Evolutionary conservation across 1,140 invertebrate species (phyloP).

Genomic region (Idris sp.): DNA sequence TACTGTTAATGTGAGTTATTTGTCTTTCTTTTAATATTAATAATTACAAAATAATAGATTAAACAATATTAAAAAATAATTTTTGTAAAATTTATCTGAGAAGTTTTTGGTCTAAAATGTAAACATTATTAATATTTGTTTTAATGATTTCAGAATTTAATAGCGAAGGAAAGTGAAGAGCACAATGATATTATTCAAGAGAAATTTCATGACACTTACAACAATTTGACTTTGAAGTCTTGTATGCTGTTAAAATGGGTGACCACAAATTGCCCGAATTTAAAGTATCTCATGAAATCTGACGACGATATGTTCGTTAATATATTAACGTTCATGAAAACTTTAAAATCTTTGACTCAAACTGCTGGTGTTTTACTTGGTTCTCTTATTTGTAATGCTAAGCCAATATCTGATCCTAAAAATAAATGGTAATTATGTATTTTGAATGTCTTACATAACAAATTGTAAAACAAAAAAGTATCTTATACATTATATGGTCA

Average conservation of each 20-base stretch:
- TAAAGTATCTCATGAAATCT: slow-evolving; percentile 87
- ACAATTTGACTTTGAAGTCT: slow-evolving; percentile 94
- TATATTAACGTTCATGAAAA: slow-evolving; percentile 79
- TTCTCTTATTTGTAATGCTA: slow-evolving; percentile 85
- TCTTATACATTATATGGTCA: too few relatives aligned
- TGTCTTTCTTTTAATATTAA: neutral
- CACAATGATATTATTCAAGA: slow-evolving; percentile 94
- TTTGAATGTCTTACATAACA: slow-evolving; percentile 1
- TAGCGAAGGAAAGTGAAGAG: slow-evolving; percentile 80
- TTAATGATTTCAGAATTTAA: slow-evolving; percentile 76
- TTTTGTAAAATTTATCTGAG: too few relatives aligned
- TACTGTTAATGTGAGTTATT: slow-evolving; percentile 78
- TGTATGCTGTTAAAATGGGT: slow-evolving; percentile 92
- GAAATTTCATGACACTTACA: slow-evolving; percentile 92
- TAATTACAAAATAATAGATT: too few relatives aligned
- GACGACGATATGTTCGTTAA: slow-evolving; percentile 93
- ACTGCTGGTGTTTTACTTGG: slow-evolving; percentile 82
- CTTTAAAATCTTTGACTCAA: slow-evolving; percentile 69
- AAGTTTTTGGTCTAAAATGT: too few relatives aligned
- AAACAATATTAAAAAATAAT: too few relatives aligned
- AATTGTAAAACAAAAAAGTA: too few relatives aligned
- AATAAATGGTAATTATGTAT: slow-evolving; percentile 86
- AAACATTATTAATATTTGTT: too few relatives aligned
- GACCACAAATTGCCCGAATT: slow-evolving; percentile 81
- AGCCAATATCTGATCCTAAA: slow-evolving; percentile 83